A percentile compares a stretch with the other conserved stretches of the same genome.
phyloP scores from a whole-genome alignment of 2,888 invertebrate species.

The Panopea generosa region DNA sequence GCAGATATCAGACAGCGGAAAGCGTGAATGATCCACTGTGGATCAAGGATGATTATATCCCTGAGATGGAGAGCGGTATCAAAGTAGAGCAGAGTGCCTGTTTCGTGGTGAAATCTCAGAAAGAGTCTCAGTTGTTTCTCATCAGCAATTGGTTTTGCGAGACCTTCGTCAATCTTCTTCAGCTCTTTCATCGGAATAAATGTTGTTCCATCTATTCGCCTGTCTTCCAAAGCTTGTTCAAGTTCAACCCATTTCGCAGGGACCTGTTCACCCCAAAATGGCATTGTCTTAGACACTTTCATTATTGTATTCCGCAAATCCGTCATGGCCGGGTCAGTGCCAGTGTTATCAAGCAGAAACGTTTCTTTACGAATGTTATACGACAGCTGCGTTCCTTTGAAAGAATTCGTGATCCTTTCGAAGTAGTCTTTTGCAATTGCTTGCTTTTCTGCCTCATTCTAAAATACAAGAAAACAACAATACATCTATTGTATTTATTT shows the following conservation, averaged over 20 bases:
- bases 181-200: conserved; percentile 31
- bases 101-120: conserved; percentile 38
- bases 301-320: conserved; percentile 26
- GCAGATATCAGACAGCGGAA: conserved; percentile 47
- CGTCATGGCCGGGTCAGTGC: conserved; percentile 25
- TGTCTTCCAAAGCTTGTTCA: conserved; percentile 43
- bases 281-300: conserved; percentile 27
- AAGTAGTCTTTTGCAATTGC: conserved; percentile 29
- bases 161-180: conserved; percentile 21
- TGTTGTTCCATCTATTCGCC: conserved; percentile 27
- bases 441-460: conserved; percentile 26
- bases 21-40: conserved; percentile 55
- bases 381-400: conserved; percentile 32
- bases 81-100: conserved; percentile 46
- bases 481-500: too few species aligned
- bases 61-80: conserved; percentile 21
- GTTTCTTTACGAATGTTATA: conserved; percentile 25
- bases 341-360: conserved; percentile 39
- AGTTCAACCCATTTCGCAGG: conserved; percentile 55
- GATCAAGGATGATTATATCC: conserved; percentile 42
- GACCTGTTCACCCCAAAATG: conserved; percentile 44
- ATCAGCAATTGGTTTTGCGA: conserved; percentile 40
- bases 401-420: conserved; percentile 23
- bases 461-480: too few species aligned
- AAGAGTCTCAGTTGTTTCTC: conserved; percentile 42